Conservation (phyloP, 2,888 invertebrate species). For the Onchidella celtica region DNA sequence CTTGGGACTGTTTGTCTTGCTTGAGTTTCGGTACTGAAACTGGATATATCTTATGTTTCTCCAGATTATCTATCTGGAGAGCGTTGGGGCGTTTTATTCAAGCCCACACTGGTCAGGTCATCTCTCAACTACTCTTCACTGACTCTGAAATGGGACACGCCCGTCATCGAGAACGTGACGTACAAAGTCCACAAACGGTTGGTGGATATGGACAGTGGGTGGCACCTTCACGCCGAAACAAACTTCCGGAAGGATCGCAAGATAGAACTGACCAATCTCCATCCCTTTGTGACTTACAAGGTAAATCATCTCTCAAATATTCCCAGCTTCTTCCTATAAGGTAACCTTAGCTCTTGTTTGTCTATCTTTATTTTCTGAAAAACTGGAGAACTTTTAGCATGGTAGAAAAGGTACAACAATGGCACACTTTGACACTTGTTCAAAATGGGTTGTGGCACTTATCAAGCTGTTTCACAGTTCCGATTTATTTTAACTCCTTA, state of each 20-base stretch:
- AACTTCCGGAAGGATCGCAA: conserved; percentile 54
- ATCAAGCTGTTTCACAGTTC: too few relatives aligned
- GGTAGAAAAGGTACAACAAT: too few relatives aligned
- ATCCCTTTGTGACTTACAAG: conserved; percentile 94
- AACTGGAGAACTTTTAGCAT: too few relatives aligned
- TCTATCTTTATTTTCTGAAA: too few relatives aligned
- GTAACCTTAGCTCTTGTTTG: too few relatives aligned
- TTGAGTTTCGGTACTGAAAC: too few relatives aligned
- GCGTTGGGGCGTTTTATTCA: conserved; percentile 52
- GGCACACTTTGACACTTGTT: too few relatives aligned
- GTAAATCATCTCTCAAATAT: conserved; percentile 82
- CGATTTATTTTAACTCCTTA: too few relatives aligned
- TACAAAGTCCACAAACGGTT: conserved; percentile 89
- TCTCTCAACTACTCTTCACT: conserved; percentile 88
- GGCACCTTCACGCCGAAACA: conserved; percentile 87
- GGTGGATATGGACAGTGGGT: conserved; percentile 83
- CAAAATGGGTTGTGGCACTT: too few relatives aligned
- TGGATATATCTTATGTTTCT: too few relatives aligned
- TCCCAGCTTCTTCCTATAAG: background rate
- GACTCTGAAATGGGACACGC: conserved; percentile 88
- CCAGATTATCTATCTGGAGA: too few relatives aligned
- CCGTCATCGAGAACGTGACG: conserved; percentile 78
- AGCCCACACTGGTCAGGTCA: conserved; percentile 88
- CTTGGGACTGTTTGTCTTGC: too few relatives aligned
- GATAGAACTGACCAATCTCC: conserved; percentile 86